Conservation (phyloP, 2,888 invertebrate species). For the Acrobasis repandana region DNA sequence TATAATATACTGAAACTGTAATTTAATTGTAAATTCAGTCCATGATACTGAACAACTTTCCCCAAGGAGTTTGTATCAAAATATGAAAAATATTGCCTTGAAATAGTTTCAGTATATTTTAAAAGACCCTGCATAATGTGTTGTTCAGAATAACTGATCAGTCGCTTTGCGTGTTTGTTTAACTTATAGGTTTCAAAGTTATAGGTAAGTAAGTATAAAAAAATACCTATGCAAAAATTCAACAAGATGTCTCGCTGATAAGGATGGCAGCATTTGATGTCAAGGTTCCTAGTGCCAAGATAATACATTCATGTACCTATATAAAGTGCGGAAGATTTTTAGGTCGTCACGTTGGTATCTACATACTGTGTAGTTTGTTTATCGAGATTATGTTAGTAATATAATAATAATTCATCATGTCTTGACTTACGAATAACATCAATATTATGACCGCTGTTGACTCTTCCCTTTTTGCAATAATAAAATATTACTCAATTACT, state of each 20-base stretch:
- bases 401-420: background rate
- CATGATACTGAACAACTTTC: too few species aligned
- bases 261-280: conserved; percentile 21
- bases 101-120: too few species aligned
- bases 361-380: background rate
- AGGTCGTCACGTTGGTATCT: background rate
- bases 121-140: too few species aligned
- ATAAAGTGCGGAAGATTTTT: conserved; percentile 2
- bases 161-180: too few species aligned
- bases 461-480: background rate
- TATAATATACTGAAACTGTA: too few species aligned
- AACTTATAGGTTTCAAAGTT: too few species aligned
- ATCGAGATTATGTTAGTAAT: background rate
- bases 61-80: too few species aligned
- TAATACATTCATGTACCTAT: conserved; percentile 17
- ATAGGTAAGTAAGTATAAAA: background rate
- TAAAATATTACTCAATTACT: background rate
- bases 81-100: too few species aligned
- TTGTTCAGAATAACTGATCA: too few species aligned
- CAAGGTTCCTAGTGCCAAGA: conserved; percentile 20
- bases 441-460: background rate
- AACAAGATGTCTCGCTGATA: conserved; percentile 10
- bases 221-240: conserved; percentile 1
- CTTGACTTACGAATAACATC: background rate
- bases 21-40: too few species aligned